These are phyloP conservation scores for Oligia strigilis DNA, from an alignment of 2,888 invertebrate genomes.

Conservation along the genomic window DNA sequence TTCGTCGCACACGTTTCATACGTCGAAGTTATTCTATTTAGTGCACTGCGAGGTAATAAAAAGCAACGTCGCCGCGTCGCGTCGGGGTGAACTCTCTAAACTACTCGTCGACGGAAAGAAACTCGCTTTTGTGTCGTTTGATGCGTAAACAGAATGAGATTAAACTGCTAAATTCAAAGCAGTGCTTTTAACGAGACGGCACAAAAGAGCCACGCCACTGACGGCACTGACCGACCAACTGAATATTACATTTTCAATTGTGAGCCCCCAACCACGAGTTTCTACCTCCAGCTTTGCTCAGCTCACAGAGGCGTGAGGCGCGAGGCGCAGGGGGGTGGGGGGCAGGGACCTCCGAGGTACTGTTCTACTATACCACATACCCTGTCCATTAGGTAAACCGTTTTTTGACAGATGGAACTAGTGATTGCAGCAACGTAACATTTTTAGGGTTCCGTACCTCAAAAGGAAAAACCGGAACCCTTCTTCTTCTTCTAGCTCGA, in stretches of 20 bases:
- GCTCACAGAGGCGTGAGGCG: background rate
- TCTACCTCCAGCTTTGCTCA: background rate
- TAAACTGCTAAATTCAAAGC: slow-evolving; percentile 48
- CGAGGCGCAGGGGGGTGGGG: rapidly evolving
- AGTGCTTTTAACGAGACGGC: slow-evolving; percentile 34
- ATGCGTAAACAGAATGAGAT: slow-evolving; percentile 48
- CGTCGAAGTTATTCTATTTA: slow-evolving; percentile 29
- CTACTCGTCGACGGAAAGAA: slow-evolving; percentile 10
- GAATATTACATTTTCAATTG: slow-evolving; percentile 52
- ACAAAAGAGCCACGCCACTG: slow-evolving; percentile 37
- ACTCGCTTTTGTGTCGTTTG: slow-evolving; percentile 30
- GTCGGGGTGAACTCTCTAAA: slow-evolving; percentile 6
- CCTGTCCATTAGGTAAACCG: no score
- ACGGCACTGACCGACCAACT: slow-evolving; percentile 39
- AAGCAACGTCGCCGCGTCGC: background rate
- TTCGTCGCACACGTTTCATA: slow-evolving; percentile 19
- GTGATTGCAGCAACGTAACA: no score
- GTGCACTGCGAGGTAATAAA: slow-evolving; percentile 24
- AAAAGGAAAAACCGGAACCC: no score
- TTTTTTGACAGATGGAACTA: no score
- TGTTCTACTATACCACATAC: no score
- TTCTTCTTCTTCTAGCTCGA: no score
- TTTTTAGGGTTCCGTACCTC: no score
- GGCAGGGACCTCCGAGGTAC: no score
- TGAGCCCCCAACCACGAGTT: slow-evolving; percentile 5